Percentiles rank a stretch among this genome's conserved stretches.
These are phyloP conservation scores for Diacarnus erythraeanus DNA, from an alignment of 37 sponge, comb jelly and placozoan species.

Conservation along the genomic window DNA sequence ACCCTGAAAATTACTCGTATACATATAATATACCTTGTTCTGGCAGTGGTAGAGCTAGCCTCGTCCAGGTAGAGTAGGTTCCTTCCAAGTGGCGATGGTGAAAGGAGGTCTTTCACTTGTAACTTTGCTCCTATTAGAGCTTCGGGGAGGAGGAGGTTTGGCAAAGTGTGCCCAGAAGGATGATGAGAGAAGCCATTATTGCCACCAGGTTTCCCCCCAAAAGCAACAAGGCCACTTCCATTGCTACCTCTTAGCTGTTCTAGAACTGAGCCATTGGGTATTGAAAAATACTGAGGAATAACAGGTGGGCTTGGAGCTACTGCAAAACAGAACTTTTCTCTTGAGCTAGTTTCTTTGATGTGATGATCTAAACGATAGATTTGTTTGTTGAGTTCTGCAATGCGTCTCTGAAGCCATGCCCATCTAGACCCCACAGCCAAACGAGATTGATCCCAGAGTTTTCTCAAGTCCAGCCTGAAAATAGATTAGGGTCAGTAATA, in stretches of 20 bases:
- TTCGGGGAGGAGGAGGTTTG: conserved; percentile 34
- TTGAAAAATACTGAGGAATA: background rate
- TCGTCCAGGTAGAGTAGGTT: conserved; percentile 26
- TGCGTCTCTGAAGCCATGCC: conserved; percentile 46
- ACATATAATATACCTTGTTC: conserved; percentile 15
- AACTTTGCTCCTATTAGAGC: conserved; percentile 24
- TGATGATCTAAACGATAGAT: conserved; percentile 30
- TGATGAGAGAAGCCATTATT: conserved; percentile 4
- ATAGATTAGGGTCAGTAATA: background rate
- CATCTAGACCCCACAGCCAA: conserved; percentile 34
- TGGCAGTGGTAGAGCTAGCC: conserved; percentile 1
- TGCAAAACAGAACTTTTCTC: conserved; percentile 20
- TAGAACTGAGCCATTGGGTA: background rate
- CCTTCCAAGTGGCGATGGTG: conserved; percentile 18
- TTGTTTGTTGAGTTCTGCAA: conserved; percentile 34
- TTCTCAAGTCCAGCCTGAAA: background rate
- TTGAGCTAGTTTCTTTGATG: conserved; percentile 4
- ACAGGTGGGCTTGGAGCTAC: background rate
- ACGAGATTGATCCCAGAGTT: background rate
- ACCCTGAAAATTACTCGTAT: background rate
- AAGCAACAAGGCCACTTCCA: background rate
- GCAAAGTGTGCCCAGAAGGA: conserved; percentile 19
- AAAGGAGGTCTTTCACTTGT: conserved; percentile 36
- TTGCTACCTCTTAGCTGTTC: background rate
- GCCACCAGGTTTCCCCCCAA: background rate